Evolutionary conservation across 2,888 invertebrate species (phyloP), one percentile per base, ranked within the genome.

Genomic region (Drosophila pseudotakahashii): DNA sequence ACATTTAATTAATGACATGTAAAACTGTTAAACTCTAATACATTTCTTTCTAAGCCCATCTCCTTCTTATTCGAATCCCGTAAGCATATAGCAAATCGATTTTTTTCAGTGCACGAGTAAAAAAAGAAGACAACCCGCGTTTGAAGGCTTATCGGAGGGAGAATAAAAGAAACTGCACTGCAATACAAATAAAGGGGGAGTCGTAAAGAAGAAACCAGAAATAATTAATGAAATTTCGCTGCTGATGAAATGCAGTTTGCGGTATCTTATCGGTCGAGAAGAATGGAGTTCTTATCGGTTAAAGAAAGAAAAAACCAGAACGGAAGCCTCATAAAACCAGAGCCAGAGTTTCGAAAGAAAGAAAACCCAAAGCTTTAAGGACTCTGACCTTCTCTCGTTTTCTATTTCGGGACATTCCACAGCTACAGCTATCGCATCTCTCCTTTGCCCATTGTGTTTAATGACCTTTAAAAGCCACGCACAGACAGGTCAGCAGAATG

Each of bases 401-500:
- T 66, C 61, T 75, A 44, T 68, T 73, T 73, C 68, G 83, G 80
- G 68, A 75, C 83, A 82, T 45, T 42, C 36, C 16, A 9, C 26
- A n/a, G 45, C 45, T 14, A 26, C 26, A n/a, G 45, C 45, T 14
- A 26, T 14, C 26, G 30, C 47, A 47, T 32, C 14, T 34, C 41
- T 54, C 50, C n/a, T 26, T 30, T 37, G 50, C 39, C 19, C 55
- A 57, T 72, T 77, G 79, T 89, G 88, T 89, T 78, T 87, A 88
- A 87, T 89, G 89, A 89, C 89, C 89, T 89, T 85, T 88, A 87
- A 83, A 84, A 86, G 82, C 75, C 74, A 88, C 71, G 78, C 78
- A 77, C 80, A 88, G 83, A 83, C 77, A 77, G 74, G 74, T 70
- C 81, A 81, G 32, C 68, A 67, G 75, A 76, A 73, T 72, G 71